Evolutionary conservation across 2,113 vertebrate species (phyloP).

Genomic region (Craseonycteris thonglongyai): DNA sequence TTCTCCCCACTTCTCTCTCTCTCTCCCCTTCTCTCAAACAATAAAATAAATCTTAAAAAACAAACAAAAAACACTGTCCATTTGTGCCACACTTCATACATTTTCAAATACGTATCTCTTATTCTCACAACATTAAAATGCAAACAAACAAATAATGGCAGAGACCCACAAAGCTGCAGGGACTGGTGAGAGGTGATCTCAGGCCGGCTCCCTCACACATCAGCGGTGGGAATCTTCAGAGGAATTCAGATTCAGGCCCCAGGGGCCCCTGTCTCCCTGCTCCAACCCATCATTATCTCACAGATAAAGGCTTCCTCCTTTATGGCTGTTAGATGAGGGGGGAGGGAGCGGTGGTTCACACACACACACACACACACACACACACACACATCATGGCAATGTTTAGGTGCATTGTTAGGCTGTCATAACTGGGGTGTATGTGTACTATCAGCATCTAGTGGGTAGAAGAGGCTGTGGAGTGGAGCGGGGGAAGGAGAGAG

Average conservation of each 20-base stretch:
- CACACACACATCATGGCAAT: not conserved
- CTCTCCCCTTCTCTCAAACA: too few relatives aligned
- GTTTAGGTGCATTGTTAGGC: not conserved
- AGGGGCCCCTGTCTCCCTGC: fast-evolving
- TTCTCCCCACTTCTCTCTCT: too few relatives aligned
- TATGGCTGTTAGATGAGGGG: not conserved
- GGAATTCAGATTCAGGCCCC: not conserved
- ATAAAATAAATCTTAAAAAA: too few relatives aligned
- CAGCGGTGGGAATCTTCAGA: not conserved
- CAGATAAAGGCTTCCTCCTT: not conserved
- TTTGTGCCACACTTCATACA: not conserved
- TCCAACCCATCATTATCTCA: not conserved
- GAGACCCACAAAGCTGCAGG: not conserved
- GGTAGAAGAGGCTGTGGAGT: too few relatives aligned
- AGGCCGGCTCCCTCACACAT: not conserved
- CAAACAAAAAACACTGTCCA: too few relatives aligned
- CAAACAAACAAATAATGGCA: not conserved
- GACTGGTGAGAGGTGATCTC: not conserved
- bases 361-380: not conserved
- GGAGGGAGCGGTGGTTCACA: not conserved
- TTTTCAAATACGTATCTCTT: not conserved
- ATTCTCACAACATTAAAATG: not conserved
- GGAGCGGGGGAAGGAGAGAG: too few relatives aligned
- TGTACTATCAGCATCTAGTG: not conserved
- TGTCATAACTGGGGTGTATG: not conserved